Evolutionary conservation across 2,113 vertebrate species (phyloP).

Genomic region (Anguilla rostrata): DNA sequence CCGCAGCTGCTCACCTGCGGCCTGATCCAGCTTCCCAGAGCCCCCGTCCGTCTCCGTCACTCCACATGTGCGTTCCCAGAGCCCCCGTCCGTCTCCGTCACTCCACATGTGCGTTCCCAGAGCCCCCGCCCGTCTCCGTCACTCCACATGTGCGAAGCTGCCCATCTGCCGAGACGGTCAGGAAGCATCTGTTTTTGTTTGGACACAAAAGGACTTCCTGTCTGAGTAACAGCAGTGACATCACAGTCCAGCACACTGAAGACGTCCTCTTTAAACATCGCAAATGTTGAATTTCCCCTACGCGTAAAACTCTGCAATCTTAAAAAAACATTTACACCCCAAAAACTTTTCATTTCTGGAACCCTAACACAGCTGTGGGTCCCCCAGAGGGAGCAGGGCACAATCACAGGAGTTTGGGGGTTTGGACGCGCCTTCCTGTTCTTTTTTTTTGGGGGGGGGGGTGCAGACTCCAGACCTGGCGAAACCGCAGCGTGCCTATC

Average conservation of each 20-base stretch:
- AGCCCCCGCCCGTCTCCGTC: conserved; percentile 31
- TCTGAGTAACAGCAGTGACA: not conserved
- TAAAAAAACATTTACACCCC: no score
- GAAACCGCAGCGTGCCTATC: conserved; percentile 26
- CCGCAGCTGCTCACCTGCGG: conserved; percentile 69
- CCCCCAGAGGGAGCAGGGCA: conserved; percentile 47
- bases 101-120: no score
- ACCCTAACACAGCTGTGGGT: not conserved
- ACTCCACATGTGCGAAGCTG: conserved; percentile 32
- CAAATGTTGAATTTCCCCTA: no score
- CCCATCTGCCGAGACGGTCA: conserved; percentile 38
- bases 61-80: no score
- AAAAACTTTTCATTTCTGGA: conserved; percentile 2
- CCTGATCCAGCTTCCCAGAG: conserved; percentile 50
- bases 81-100: no score
- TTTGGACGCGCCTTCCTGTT: conserved; percentile 62
- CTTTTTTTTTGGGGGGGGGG: conserved; percentile 1
- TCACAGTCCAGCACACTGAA: not conserved
- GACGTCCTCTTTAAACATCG: not conserved
- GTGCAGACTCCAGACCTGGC: not conserved
- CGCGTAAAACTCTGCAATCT: no score
- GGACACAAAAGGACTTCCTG: not conserved
- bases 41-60: no score
- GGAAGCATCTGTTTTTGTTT: conserved; percentile 8
- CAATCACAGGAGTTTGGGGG: conserved; percentile 48